These are phyloP conservation scores for Poecilia gillii DNA, from an alignment of 2,797 vertebrate species.

Conservation along the genomic window DNA sequence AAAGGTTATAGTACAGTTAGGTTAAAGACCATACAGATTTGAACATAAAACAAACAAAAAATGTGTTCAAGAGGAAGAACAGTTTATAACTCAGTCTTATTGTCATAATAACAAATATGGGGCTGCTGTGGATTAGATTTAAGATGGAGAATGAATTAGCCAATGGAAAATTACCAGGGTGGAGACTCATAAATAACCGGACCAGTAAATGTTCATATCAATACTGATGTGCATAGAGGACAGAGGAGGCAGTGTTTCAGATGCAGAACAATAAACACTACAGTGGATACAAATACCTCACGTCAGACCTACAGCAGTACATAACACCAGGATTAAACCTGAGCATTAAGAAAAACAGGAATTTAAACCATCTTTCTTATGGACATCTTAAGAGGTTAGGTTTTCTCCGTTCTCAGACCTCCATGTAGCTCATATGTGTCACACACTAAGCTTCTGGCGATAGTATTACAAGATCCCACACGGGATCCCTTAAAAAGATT, in stretches of 20 bases:
- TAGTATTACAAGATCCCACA: background rate
- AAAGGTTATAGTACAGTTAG: background rate
- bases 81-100: slow-evolving; percentile 8
- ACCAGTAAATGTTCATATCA: slow-evolving; percentile 57
- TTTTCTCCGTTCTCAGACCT: background rate
- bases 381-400: background rate
- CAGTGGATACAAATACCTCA: background rate
- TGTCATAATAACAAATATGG: slow-evolving; percentile 19
- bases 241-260: background rate
- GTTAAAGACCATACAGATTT: background rate
- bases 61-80: slow-evolving; percentile 7
- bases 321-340: background rate
- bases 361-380: background rate
- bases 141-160: slow-evolving; percentile 23
- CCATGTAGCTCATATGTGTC: background rate
- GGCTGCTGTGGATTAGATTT: slow-evolving; percentile 29
- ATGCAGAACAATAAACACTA: background rate
- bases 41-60: slow-evolving; percentile 6
- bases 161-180: slow-evolving; percentile 59
- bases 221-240: slow-evolving; percentile 40
- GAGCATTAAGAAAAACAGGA: background rate
- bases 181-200: slow-evolving; percentile 61
- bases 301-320: background rate
- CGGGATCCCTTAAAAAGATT: background rate
- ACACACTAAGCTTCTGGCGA: background rate